Conservation (phyloP, 1,140 invertebrate genomes). For the Medauroidea extradentata region DNA sequence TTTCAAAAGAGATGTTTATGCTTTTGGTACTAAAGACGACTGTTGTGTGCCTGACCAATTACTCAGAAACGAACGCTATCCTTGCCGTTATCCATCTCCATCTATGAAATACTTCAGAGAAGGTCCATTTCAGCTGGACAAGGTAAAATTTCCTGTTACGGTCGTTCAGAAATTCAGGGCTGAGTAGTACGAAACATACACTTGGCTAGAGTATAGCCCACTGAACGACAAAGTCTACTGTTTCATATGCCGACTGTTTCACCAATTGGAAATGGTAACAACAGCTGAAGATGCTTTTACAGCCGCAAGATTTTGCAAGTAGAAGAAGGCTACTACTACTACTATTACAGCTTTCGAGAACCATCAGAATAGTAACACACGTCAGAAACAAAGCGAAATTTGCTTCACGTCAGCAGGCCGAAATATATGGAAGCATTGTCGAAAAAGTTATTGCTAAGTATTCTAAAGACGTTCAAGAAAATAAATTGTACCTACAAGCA, state of each 20-base stretch:
- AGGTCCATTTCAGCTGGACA: constrained; percentile 1
- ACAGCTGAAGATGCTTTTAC: constrained; percentile 9
- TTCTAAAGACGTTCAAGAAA: constrained; percentile 3
- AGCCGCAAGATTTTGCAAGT: neutral
- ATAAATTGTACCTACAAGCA: constrained; percentile 1
- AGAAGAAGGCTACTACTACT: neutral
- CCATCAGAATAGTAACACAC: neutral
- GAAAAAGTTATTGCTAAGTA: neutral
- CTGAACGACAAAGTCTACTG: neutral
- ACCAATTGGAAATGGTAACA: neutral
- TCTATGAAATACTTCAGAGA: constrained; percentile 2
- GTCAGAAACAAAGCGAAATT: constrained; percentile 3
- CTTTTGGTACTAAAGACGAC: no score
- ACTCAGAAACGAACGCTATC: constrained; percentile 1
- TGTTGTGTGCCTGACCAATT: no score
- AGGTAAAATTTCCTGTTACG: neutral
- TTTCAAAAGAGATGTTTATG: no score
- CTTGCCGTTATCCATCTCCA: neutral
- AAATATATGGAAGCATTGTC: neutral
- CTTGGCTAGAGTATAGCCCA: neutral
- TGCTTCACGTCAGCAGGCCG: neutral
- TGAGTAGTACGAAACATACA: constrained; percentile 7
- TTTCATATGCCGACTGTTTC: constrained; percentile 3
- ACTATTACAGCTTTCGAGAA: neutral
- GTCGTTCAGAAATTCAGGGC: neutral